Evolutionary conservation across 2,113 vertebrate genomes (phyloP), one percentile per base, ranked within the genome.

Genomic region (Pholis gunnellus): DNA sequence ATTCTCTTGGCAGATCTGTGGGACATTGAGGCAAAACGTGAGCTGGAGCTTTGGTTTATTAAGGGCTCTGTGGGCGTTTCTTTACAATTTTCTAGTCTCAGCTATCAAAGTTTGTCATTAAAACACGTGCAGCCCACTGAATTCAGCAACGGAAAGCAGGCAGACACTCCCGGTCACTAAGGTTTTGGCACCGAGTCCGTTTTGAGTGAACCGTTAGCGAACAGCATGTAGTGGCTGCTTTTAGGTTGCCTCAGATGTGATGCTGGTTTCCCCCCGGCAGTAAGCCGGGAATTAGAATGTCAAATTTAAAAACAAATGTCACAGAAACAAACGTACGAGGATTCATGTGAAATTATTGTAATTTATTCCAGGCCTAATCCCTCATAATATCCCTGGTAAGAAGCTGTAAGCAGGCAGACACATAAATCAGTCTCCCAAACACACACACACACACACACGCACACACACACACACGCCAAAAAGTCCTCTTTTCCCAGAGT

Each of bases 261-360:
- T 34, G 65, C 36, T 69, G 76, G 61, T 61, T 54, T 22, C 7
- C 68, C 68, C 34, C 40, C 8, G 11, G 82, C 66, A 65, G 61
- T 88, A 78, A 90, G 14, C 50, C 56, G 78, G 78, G 89, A 94
- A 92, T 92, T 91, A 89, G 67, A 85, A 83, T 88, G 90, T 94
- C 86, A 92, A 78, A 84, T 93, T 90, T 80, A 87, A 92, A 89
- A 88, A 42, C 81, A 89, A 86, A 87, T 73, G 74, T 83, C 79
- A 86, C 84, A 89, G 82, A 88, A 91, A 91, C 84, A 93, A 90
- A 93, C 66, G 40, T 86, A 73, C 78, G 79, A 86, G 91, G 92
- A 93, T 93, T 93, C 92, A 92, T 90, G 78, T 75, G 88, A 94
- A 95, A 94, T 90, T 94, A 94, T 94, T 95, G 88, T 85, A 93